Conservation (phyloP, 2,113 vertebrate species). For the Ascaphus truei region DNA sequence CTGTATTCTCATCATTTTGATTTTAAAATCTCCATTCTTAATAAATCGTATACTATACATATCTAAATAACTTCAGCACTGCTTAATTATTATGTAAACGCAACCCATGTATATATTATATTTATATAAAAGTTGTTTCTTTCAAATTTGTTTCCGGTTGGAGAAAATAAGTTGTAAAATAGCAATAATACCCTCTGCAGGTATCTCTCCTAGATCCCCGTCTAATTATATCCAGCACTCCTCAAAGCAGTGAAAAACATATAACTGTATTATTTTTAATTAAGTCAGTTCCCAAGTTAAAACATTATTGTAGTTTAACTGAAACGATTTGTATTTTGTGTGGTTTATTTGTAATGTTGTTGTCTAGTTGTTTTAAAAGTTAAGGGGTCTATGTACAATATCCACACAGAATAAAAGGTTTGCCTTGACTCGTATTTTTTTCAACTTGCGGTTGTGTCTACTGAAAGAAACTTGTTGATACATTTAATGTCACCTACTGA, state of each 20-base stretch:
- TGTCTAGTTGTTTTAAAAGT: too few species aligned
- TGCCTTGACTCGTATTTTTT: too few species aligned
- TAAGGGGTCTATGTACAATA: too few species aligned
- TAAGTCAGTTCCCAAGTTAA: conserved; percentile 8
- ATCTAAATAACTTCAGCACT: too few species aligned
- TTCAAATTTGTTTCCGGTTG: too few species aligned
- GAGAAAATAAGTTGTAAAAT: not conserved
- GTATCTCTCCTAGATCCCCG: not conserved
- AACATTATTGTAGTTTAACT: not conserved
- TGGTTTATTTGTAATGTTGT: not conserved
- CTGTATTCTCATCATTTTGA: too few species aligned
- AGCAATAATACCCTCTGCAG: conserved; percentile 18
- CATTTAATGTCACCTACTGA: too few species aligned
- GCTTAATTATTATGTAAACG: not conserved
- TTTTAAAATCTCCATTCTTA: too few species aligned
- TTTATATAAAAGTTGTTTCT: not conserved
- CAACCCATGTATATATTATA: not conserved
- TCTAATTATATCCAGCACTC: conserved; percentile 9
- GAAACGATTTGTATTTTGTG: not conserved
- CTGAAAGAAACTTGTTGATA: too few species aligned
- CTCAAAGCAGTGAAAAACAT: not conserved
- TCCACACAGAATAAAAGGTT: too few species aligned
- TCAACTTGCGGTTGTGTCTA: too few species aligned
- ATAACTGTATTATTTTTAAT: conserved; percentile 5
- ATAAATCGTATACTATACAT: too few species aligned